phyloP scores from a whole-genome alignment of 1,140 invertebrate species.

The Papilio machaon region DNA sequence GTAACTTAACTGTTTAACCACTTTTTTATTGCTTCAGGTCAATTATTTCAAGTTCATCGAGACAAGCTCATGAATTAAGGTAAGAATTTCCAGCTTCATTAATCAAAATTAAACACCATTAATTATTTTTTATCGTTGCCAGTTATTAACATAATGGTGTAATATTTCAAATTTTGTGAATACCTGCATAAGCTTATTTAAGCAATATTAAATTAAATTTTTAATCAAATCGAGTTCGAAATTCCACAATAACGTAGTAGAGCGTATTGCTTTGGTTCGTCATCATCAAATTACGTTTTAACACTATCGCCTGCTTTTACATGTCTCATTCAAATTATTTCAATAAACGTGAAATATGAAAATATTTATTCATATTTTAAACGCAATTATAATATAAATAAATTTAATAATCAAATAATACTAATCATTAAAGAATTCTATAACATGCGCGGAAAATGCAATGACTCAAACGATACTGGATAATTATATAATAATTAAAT shows the following conservation, averaged over 20 bases:
- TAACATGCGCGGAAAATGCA: too few species aligned
- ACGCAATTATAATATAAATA: too few species aligned
- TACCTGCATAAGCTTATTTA: neutral
- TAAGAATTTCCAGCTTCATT: neutral
- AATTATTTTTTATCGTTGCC: neutral
- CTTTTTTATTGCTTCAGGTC: slow-evolving; percentile 48
- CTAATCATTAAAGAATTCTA: too few species aligned
- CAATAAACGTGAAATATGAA: neutral
- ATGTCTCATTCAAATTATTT: neutral
- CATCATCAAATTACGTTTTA: neutral
- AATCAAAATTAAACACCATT: neutral
- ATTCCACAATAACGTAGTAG: neutral
- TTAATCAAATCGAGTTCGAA: neutral
- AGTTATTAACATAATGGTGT: neutral
- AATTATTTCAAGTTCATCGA: slow-evolving; percentile 46
- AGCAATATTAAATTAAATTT: neutral
- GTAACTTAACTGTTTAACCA: neutral
- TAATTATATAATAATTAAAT: too few species aligned
- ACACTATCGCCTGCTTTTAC: too few species aligned
- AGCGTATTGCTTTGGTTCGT: neutral
- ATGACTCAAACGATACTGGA: neutral
- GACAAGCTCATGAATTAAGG: slow-evolving; percentile 38
- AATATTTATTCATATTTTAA: too few species aligned
- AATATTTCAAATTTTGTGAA: neutral
- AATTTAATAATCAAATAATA: neutral